Evolutionary conservation across 2,797 vertebrate species (phyloP).

Genomic region (Artibeus lituratus): DNA sequence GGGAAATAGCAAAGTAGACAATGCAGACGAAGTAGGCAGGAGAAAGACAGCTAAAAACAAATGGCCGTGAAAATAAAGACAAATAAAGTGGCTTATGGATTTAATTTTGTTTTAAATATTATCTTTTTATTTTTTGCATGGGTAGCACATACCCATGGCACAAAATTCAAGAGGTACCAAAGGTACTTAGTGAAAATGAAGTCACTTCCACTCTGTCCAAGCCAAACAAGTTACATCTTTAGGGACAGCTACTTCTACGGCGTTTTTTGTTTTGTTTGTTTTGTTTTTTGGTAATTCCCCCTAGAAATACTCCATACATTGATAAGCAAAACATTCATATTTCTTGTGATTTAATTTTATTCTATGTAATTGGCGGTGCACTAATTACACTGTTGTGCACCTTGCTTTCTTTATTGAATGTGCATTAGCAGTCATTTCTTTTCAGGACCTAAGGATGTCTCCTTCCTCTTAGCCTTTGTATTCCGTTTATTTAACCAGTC

Average conservation of each 20-base stretch:
- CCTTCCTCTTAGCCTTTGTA: neutral
- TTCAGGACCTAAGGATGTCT: neutral
- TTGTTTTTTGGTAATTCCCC: neutral
- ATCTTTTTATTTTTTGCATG: neutral
- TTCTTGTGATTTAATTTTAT: neutral
- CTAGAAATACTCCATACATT: conserved; percentile 1
- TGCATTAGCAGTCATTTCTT: neutral
- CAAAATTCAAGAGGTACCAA: neutral
- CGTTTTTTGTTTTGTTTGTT: neutral
- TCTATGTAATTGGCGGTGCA: neutral
- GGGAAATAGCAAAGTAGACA: neutral
- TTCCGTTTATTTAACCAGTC: conserved; percentile 28
- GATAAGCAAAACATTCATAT: neutral
- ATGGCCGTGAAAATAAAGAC: neutral
- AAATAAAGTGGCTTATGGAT: neutral
- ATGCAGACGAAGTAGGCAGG: neutral
- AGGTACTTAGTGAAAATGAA: neutral
- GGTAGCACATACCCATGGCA: neutral
- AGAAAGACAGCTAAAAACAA: neutral
- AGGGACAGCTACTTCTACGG: neutral
- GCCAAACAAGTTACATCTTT: neutral
- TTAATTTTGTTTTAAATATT: conserved; percentile 19
- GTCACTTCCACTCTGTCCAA: neutral
- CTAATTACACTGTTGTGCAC: neutral
- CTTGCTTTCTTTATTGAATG: neutral